Evolutionary conservation across 2,113 vertebrate genomes (phyloP).

Genomic region (Thinocorus orbignyianus): DNA sequence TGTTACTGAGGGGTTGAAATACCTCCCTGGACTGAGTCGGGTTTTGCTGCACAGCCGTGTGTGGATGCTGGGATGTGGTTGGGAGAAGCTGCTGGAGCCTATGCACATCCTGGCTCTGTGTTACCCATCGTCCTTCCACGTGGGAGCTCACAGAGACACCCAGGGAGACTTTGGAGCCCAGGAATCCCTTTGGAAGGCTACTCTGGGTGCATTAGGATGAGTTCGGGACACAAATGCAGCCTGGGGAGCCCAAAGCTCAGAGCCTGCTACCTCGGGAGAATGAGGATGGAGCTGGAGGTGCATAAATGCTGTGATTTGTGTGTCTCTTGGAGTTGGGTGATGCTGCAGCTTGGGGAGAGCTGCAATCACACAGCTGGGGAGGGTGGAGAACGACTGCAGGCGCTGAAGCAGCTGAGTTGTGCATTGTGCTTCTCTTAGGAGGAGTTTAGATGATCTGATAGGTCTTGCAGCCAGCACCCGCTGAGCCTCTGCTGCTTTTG

Average conservation of each 20-base stretch:
- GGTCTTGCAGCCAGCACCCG: not conserved
- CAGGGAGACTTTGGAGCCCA: not conserved
- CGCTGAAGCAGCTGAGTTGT: not conserved
- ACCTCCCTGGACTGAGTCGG: accelerated
- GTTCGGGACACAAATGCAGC: too few relatives aligned
- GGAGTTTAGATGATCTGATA: not conserved
- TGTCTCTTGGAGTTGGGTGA: not conserved
- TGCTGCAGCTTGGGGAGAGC: not conserved
- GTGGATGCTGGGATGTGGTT: not conserved
- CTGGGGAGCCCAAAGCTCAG: accelerated
- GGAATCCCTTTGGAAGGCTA: too few relatives aligned
- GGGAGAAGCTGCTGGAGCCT: not conserved
- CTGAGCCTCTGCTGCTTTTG: not conserved
- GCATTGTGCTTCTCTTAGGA: accelerated
- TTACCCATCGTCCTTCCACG: not conserved
- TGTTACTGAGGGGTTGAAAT: accelerated
- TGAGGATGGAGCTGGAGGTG: not conserved
- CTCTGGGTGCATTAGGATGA: not conserved
- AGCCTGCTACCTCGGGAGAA: not conserved
- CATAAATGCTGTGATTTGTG: not conserved
- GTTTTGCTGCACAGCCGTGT: not conserved
- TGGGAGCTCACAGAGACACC: accelerated
- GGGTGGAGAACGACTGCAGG: not conserved
- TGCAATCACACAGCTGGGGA: not conserved
- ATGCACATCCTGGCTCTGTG: accelerated